Percentiles rank a stretch among this genome's conserved stretches.
Evolutionary conservation across 2,888 invertebrate species (phyloP).

Genomic region (Colostygia pectinataria): DNA sequence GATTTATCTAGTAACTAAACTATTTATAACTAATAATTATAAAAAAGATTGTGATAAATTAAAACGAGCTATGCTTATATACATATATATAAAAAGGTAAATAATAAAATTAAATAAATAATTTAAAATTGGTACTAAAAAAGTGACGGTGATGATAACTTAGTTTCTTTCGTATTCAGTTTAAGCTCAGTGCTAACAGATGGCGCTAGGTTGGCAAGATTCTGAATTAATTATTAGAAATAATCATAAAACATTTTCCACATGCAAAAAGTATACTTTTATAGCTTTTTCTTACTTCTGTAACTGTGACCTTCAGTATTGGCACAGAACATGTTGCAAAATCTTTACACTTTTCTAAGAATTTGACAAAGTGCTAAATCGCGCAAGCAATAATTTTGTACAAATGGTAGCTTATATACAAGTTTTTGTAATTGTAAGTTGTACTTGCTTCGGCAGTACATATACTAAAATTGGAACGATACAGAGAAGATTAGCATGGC

Average conservation of each 20-base stretch:
- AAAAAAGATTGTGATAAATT: no score
- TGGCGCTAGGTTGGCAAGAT: conserved; percentile 7
- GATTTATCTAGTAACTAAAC: no score
- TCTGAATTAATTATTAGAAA: neutral
- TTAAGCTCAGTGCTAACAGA: conserved; percentile 10
- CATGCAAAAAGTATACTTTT: conserved; percentile 8
- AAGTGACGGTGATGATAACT: no score
- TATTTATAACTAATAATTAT: no score
- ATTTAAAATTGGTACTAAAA: no score
- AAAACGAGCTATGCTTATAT: no score
- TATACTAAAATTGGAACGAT: conserved; percentile 66
- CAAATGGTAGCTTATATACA: conserved; percentile 8
- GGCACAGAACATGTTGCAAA: neutral
- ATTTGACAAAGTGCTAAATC: conserved; percentile 25
- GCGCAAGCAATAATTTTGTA: conserved; percentile 32
- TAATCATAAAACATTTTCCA: neutral
- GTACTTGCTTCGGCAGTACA: conserved; percentile 65
- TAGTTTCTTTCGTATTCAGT: no score
- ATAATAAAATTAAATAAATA: no score
- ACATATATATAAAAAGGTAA: no score
- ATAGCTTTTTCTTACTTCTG: neutral
- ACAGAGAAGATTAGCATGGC: conserved; percentile 48
- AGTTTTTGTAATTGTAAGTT: accelerated
- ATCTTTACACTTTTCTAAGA: neutral
- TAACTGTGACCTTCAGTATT: neutral